Evolutionary conservation across 2,797 vertebrate genomes (phyloP).

Genomic region (Channallabes apus): DNA sequence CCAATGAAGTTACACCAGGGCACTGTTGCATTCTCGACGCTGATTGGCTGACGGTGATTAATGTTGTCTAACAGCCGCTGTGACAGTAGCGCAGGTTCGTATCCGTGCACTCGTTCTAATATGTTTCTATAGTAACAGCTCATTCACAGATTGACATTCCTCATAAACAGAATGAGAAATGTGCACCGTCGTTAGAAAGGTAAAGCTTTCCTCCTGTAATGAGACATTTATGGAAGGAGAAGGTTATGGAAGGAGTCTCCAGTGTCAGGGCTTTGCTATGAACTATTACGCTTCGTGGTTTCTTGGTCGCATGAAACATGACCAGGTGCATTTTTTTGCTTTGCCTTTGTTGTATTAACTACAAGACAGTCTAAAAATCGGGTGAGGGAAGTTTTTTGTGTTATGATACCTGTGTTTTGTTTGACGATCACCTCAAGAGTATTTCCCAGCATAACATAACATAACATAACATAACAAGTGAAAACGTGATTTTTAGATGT

Average conservation of each 20-base stretch:
- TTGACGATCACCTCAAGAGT: too few relatives aligned
- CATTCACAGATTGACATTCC: background rate
- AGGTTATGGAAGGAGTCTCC: background rate
- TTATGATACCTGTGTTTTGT: too few relatives aligned
- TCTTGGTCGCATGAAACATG: background rate
- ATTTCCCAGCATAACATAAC: too few relatives aligned
- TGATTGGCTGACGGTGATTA: constrained; percentile 4
- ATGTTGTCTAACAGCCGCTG: background rate
- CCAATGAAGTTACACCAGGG: background rate
- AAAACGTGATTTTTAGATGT: background rate
- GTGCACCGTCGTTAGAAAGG: background rate
- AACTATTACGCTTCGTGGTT: too few relatives aligned
- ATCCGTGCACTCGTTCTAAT: background rate
- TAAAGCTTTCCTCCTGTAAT: background rate
- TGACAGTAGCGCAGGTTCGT: background rate
- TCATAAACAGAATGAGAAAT: background rate
- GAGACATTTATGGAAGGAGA: background rate
- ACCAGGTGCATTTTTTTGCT: background rate
- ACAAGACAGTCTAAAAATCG: background rate
- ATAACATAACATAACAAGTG: background rate
- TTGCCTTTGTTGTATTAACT: background rate
- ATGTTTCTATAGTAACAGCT: background rate
- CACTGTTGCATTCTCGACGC: background rate
- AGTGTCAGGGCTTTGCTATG: background rate
- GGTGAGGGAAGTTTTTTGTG: background rate